Evolutionary conservation across 2,888 invertebrate species (phyloP), one percentile per base, ranked within the genome.

Genomic region (Tetranychus piercei): DNA sequence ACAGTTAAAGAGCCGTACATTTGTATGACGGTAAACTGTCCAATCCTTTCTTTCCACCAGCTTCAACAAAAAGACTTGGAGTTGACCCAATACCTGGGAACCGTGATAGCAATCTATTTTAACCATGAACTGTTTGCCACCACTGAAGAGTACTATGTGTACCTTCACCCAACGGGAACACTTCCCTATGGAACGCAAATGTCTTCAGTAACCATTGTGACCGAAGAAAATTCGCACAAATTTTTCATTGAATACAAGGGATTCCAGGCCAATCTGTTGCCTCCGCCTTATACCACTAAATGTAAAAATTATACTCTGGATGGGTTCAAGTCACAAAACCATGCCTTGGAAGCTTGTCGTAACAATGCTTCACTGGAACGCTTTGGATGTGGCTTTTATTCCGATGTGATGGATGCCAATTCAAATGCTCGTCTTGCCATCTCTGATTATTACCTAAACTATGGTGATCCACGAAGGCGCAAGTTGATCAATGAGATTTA

Each of bases 401-500:
- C 44, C 11, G 44, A 71, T 43, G 71, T 71, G 5, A 18, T 44
- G 11, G 4, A 15, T 6, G 34, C 45, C 18, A 44, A 44, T 44
- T 23, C n/a, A 11, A n/a, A 34, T 11, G 34, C 34, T 15, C 22
- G 34, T 8, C 71, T 44, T 20, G 71, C 18, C 20, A 44, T 44
- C 11, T n/a, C 20, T 7, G 43, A 71, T 44, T 71, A 71, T 43
- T 71, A 44, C 8, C 34, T 71, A 1, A n/a, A 71, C 45, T 71
- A 71, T 45, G 44, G 34, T 45, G 44, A 71, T 44, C 43, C 43
- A 6, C 20, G 20, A n/a, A 11, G 43, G 11, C 71, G 71, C 22
- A 71, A 44, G 18, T 3, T 71, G 15, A 71, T 71, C 15, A 71
- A 71, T 71, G 71, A 71, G 20, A 71, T 71, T 6, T 45, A 71